Conservation (phyloP, 2,113 vertebrate genomes). For the Takifugu bimaculatus region DNA sequence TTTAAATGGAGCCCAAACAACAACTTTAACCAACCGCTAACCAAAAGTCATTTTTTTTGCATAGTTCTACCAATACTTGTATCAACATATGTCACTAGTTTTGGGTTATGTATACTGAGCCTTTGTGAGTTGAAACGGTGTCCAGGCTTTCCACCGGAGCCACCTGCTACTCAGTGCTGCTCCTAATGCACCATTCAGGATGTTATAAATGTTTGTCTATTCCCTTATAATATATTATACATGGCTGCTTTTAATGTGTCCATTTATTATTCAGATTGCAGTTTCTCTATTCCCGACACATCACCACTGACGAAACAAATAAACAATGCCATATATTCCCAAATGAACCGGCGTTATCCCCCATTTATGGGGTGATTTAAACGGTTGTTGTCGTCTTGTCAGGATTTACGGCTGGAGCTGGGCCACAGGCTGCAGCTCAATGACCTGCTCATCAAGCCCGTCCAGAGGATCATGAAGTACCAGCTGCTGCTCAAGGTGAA, state of each 20-base stretch:
- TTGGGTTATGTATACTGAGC: too few species aligned
- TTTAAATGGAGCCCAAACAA: too few species aligned
- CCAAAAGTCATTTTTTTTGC: too few species aligned
- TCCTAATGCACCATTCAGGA: conserved; percentile 4
- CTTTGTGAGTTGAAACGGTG: too few species aligned
- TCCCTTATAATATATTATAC: conserved; percentile 18
- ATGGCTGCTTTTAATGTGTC: conserved; percentile 13
- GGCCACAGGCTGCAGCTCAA: conserved; percentile 88
- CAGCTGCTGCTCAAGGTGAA: conserved; percentile 91
- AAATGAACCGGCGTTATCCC: conserved; percentile 5
- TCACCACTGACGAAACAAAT: conserved; percentile 12
- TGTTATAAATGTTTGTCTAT: conserved; percentile 2
- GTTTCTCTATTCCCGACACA: conserved; percentile 13
- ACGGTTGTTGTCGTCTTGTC: conserved; percentile 22
- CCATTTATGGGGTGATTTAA: conserved; percentile 4
- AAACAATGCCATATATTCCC: conserved; percentile 8
- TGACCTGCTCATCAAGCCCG: conserved; percentile 91
- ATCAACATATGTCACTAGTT: too few species aligned
- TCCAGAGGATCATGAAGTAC: conserved; percentile 94
- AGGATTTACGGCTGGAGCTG: conserved; percentile 88
- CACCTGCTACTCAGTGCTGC: too few species aligned
- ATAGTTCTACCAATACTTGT: too few species aligned
- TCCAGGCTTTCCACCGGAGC: too few species aligned
- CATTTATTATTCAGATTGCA: conserved; percentile 30
- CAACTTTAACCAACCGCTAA: too few species aligned